Evolutionary conservation across 2,113 vertebrate genomes (phyloP).

Genomic region (Hydropotes inermis): DNA sequence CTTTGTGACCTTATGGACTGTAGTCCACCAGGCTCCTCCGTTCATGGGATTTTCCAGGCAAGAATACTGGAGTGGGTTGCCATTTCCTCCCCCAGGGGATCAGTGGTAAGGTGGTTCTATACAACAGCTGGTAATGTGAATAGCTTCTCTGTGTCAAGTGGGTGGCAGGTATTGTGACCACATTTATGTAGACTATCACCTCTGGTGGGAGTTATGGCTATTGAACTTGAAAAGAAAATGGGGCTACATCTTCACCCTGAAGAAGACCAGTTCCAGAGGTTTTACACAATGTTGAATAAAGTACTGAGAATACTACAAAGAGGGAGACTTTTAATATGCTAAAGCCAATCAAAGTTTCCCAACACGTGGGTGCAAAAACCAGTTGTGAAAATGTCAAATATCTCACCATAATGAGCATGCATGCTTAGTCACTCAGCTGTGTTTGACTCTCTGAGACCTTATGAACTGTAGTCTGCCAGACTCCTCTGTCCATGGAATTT

Average conservation of each 20-base stretch:
- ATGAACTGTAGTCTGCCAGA: background rate
- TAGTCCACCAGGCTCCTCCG: background rate
- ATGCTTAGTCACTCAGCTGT: background rate
- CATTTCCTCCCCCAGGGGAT: background rate
- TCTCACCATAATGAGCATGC: background rate
- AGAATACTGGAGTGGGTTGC: background rate
- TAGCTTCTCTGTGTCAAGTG: background rate
- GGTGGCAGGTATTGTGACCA: background rate
- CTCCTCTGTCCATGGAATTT: background rate
- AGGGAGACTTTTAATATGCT: background rate
- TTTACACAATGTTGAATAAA: background rate
- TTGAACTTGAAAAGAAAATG: background rate
- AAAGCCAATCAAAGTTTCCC: slow-evolving; percentile 9
- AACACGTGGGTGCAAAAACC: background rate
- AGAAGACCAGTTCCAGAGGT: background rate
- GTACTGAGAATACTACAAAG: background rate
- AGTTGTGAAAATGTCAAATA: background rate
- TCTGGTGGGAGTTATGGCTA: background rate
- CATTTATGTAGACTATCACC: background rate
- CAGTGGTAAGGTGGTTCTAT: background rate
- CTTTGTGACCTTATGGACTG: no score
- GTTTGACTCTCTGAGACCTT: background rate
- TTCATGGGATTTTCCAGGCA: background rate
- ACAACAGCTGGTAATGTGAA: background rate
- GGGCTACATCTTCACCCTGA: background rate